Evolutionary conservation across 1,140 invertebrate genomes (phyloP).

Genomic region (Cylas formicarius): DNA sequence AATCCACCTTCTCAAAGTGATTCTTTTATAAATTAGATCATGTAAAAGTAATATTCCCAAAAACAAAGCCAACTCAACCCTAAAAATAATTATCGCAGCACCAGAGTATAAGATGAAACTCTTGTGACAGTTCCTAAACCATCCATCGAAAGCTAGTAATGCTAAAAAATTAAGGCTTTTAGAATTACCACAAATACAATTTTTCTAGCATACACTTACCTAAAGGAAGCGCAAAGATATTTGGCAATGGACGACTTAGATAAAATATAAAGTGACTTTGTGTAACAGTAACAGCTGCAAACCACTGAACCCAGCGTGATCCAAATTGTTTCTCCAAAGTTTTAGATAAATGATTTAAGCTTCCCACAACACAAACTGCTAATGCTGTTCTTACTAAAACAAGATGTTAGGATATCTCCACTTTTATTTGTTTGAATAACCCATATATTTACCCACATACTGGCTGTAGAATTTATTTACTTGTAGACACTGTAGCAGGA

Average conservation of each 20-base stretch:
- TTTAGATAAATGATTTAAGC: slow-evolving; percentile 66
- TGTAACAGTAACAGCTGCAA: slow-evolving; percentile 74
- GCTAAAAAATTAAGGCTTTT: slow-evolving; percentile 51
- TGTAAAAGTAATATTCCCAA: slow-evolving; percentile 80
- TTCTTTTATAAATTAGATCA: slow-evolving; percentile 59
- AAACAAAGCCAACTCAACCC: slow-evolving; percentile 81
- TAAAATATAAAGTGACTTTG: slow-evolving; percentile 99
- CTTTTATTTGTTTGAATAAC: too few species aligned
- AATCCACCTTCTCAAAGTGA: slow-evolving; percentile 47
- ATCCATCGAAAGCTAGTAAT: slow-evolving; percentile 74
- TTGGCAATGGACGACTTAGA: slow-evolving; percentile 87
- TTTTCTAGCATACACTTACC: slow-evolving; percentile 53
- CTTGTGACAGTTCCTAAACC: slow-evolving; percentile 70
- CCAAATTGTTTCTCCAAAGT: slow-evolving; percentile 73
- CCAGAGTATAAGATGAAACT: slow-evolving; percentile 79
- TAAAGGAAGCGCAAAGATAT: slow-evolving; percentile 88
- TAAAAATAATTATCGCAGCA: slow-evolving; percentile 83
- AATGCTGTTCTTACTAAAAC: slow-evolving; percentile 77
- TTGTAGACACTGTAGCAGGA: slow-evolving; percentile 58
- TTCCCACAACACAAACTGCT: slow-evolving; percentile 63
- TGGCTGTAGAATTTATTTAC: slow-evolving; percentile 84
- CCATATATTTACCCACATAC: slow-evolving; percentile 82
- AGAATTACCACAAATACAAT: neutral
- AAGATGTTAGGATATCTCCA: slow-evolving; percentile 24
- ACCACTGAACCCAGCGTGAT: slow-evolving; percentile 68